Evolutionary conservation across 53 echinoderm and acorn worm genomes (phyloP), one percentile per base, ranked within the genome.

Genomic region (Apostichopus leukothele): DNA sequence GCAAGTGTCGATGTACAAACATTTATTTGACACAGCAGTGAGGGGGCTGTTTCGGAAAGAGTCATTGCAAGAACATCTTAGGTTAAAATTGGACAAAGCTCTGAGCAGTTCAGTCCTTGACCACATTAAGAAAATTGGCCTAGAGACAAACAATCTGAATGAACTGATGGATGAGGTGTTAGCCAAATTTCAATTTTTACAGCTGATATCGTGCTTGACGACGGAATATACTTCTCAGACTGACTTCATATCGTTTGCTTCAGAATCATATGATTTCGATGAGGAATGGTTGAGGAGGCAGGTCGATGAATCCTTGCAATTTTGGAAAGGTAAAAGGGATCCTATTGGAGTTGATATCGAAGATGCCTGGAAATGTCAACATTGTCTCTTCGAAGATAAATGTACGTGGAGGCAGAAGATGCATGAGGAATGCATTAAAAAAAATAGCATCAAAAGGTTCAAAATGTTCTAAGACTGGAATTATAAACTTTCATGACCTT

Each of bases 281-380:
- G 83, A 90, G n/a, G 91, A 90, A 16, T 96, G 96, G 99, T 84
- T 99, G 87, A 89, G 61, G 61, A 88, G 74, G 52, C 87, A 84
- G 67, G 60, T 99, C 81, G 84, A 93, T 7, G 79, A 90, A 53
- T 96, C 91, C 91, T 86, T 91, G 16, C 89, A 90, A 50, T 99
- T 91, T 88, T 99, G 99, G 99, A 88, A 83, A 25, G 95, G 92
- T 12, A 60, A 89, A 60, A 74, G 95, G 86, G 92, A 91, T 55
- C 89, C 86, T 27, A 85, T 87, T 18, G 96, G 99, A 39, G 94
- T 96, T 57, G 99, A 99, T 67, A 88, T 99, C 22, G 99, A 96
- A 75, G 99, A 99, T 50, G 90, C 94, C 1, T 99, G 99, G 99
- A 99, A 99, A 86, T 99, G 99, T 84, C 90, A 93, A 53, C 89